Percentiles rank a stretch among this genome's conserved stretches.
phyloP scores from a whole-genome alignment of 2,888 invertebrate species.

The Nesidiocoris tenuis region DNA sequence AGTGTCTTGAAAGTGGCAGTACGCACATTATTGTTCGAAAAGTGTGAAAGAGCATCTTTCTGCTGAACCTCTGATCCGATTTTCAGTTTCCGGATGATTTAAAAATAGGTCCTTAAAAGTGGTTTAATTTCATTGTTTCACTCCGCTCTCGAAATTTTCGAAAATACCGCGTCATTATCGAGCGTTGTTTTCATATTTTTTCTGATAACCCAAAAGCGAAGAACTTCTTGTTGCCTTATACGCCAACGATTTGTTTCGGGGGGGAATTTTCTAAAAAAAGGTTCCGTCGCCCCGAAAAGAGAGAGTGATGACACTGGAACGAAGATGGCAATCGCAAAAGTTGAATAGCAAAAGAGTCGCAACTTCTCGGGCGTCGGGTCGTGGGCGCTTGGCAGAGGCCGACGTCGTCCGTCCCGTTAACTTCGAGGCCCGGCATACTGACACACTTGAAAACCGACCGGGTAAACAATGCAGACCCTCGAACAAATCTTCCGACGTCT shows the following conservation, averaged over 20 bases:
- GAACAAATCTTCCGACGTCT: background rate
- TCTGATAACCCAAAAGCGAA: too few species aligned
- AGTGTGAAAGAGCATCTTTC: too few species aligned
- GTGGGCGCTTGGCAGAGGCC: background rate
- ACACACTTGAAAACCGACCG: conserved; percentile 39
- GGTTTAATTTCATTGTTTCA: too few species aligned
- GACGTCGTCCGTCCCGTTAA: conserved; percentile 40
- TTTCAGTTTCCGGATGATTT: too few species aligned
- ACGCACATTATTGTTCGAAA: too few species aligned
- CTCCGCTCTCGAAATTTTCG: too few species aligned
- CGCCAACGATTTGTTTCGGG: background rate
- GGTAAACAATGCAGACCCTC: conserved; percentile 33
- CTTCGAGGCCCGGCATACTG: conserved; percentile 40
- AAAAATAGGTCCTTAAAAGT: too few species aligned
- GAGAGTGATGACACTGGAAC: background rate
- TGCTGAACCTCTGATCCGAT: too few species aligned
- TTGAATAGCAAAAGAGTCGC: background rate
- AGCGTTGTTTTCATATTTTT: too few species aligned
- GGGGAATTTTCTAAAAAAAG: too few species aligned
- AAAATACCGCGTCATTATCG: too few species aligned
- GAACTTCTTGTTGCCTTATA: background rate
- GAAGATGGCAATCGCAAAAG: background rate
- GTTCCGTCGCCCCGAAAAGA: background rate
- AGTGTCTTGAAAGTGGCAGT: too few species aligned
- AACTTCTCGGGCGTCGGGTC: conserved; percentile 1